These are phyloP conservation scores for Tympanoctomys barrerae DNA, from an alignment of 2,797 vertebrate genomes.

Conservation along the genomic window DNA sequence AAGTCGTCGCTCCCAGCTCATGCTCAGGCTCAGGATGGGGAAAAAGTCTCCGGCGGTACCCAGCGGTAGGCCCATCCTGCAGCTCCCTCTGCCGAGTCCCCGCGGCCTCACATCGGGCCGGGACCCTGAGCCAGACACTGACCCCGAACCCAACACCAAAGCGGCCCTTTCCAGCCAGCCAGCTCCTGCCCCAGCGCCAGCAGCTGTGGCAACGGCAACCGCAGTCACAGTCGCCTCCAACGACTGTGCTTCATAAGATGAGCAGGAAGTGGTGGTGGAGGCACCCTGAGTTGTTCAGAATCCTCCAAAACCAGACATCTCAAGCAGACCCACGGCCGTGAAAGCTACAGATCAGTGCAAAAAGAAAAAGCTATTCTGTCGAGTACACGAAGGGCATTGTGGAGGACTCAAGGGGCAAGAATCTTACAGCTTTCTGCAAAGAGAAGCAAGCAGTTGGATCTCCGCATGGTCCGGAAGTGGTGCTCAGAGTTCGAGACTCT, in stretches of 20 bases:
- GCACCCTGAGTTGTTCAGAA: conserved; percentile 84
- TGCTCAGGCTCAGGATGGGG: no score
- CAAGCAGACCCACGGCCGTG: conserved; percentile 90
- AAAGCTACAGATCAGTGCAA: conserved; percentile 90
- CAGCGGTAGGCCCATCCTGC: no score
- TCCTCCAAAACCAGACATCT: conserved; percentile 85
- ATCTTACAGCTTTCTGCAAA: not conserved
- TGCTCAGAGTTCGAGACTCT: not conserved
- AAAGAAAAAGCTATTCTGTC: not conserved
- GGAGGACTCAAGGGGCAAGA: not conserved
- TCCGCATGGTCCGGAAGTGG: not conserved
- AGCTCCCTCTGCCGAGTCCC: no score
- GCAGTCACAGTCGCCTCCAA: no score
- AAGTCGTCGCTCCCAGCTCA: no score
- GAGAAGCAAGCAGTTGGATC: not conserved
- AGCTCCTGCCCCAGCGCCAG: no score
- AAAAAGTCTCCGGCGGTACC: no score
- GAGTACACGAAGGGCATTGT: conserved; percentile 26
- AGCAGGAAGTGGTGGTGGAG: conserved; percentile 91
- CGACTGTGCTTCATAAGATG: conserved; percentile 86
- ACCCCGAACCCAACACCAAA: no score
- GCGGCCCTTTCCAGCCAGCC: no score
- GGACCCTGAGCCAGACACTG: no score
- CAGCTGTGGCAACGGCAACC: no score
- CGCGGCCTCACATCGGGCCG: no score